Conservation (phyloP, 1,140 invertebrate genomes). For the Aphis gossypii region DNA sequence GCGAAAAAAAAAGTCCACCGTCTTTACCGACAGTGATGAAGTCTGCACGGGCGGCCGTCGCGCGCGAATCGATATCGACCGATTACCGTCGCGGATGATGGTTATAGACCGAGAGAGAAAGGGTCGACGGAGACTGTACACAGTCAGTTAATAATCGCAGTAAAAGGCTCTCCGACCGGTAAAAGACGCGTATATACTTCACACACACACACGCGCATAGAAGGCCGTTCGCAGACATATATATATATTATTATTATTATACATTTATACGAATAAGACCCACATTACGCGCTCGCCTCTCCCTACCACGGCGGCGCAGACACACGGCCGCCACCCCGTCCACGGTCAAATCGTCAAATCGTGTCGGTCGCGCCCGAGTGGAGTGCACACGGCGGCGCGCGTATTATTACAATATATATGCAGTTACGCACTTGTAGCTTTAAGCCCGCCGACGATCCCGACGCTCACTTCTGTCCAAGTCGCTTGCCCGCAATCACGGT, state of each 20-base stretch:
- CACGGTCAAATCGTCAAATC: slow-evolving; percentile 44
- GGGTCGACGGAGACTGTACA: slow-evolving; percentile 1
- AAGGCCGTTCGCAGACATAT: background rate
- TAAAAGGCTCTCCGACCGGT: slow-evolving; percentile 11
- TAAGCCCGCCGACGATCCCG: background rate
- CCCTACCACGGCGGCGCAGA: background rate
- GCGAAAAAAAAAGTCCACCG: too few relatives aligned
- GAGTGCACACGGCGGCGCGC: background rate
- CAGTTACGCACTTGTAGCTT: background rate
- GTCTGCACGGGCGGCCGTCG: too few relatives aligned
- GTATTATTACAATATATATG: slow-evolving; percentile 17
- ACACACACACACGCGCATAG: background rate
- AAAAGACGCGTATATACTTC: slow-evolving; percentile 1
- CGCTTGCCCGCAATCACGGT: slow-evolving; percentile 8
- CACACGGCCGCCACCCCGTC: slow-evolving; percentile 12
- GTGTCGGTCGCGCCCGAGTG: background rate
- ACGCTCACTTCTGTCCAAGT: slow-evolving; percentile 9
- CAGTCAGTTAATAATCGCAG: slow-evolving; percentile 12
- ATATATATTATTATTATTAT: slow-evolving; percentile 12
- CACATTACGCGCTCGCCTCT: background rate
- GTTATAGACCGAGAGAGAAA: background rate
- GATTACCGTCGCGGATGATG: background rate
- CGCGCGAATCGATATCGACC: background rate
- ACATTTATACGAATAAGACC: slow-evolving; percentile 24
- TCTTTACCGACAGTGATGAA: too few relatives aligned